These are phyloP conservation scores for Rhagium mordax DNA, from an alignment of 2,888 invertebrate species.

Conservation along the genomic window DNA sequence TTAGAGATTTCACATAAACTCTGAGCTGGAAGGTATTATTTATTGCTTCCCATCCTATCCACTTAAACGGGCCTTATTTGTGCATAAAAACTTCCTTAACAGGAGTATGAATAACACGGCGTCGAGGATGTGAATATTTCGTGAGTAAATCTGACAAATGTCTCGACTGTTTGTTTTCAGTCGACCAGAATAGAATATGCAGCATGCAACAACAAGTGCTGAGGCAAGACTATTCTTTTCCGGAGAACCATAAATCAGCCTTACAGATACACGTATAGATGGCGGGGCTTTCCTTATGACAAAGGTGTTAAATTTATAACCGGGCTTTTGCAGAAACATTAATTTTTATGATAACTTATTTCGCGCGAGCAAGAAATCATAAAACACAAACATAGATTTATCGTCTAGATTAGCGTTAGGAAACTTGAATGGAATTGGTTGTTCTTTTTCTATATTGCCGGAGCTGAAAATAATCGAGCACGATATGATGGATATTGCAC, in stretches of 20 bases:
- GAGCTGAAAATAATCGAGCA: constrained; percentile 3
- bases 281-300: constrained; percentile 36
- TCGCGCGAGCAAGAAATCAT: constrained; percentile 31
- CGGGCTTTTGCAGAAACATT: constrained; percentile 20
- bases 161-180: neutral
- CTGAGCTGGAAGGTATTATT: too few species aligned
- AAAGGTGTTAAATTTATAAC: constrained; percentile 38
- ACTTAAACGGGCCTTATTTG: too few species aligned
- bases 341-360: constrained; percentile 39
- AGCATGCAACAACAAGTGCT: neutral
- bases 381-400: constrained; percentile 35
- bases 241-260: constrained; percentile 28
- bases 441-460: neutral
- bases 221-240: constrained; percentile 7
- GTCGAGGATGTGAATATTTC: neutral
- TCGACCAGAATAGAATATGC: neutral
- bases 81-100: too few species aligned
- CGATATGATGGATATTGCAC: constrained; percentile 5
- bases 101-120: neutral
- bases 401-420: constrained; percentile 21
- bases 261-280: constrained; percentile 33
- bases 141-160: neutral
- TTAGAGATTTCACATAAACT: too few species aligned
- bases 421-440: constrained; percentile 20
- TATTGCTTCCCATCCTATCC: too few species aligned